Conservation (phyloP, 2,113 vertebrate species). For the Amphiprion percula region DNA sequence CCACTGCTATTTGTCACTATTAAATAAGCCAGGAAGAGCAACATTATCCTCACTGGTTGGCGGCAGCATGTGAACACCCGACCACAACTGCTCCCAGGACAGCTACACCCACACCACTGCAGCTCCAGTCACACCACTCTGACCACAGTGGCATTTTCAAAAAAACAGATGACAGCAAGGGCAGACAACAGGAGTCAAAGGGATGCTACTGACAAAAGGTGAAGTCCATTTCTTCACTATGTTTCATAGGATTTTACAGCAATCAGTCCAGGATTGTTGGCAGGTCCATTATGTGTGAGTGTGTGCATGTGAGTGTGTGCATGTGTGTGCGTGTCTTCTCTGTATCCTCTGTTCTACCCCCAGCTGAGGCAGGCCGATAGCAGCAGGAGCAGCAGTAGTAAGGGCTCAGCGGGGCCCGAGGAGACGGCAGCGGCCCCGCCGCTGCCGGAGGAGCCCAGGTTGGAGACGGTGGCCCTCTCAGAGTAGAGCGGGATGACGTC, state of each 20-base stretch:
- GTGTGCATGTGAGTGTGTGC: slow-evolving; percentile 16
- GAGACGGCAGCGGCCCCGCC: slow-evolving; percentile 19
- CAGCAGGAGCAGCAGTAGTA: slow-evolving; percentile 65
- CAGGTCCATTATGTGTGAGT: slow-evolving; percentile 48
- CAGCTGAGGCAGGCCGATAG: slow-evolving; percentile 65
- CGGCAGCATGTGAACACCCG: slow-evolving; percentile 6
- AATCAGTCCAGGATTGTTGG: slow-evolving; percentile 49
- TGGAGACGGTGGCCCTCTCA: slow-evolving; percentile 77
- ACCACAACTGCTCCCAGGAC: background rate
- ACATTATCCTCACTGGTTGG: slow-evolving; percentile 13
- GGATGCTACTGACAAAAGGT: slow-evolving; percentile 53
- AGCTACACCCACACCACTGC: slow-evolving; percentile 19
- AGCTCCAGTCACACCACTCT: slow-evolving; percentile 46
- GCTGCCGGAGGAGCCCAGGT: slow-evolving; percentile 69
- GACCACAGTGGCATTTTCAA: slow-evolving; percentile 43
- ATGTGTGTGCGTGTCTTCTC: slow-evolving; percentile 23
- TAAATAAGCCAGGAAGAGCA: background rate
- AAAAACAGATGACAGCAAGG: slow-evolving; percentile 12
- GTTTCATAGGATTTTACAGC: slow-evolving; percentile 42
- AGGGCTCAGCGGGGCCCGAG: slow-evolving; percentile 24
- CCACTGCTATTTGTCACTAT: too few relatives aligned
- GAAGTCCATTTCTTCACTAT: slow-evolving; percentile 70
- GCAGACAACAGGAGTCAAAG: slow-evolving; percentile 7
- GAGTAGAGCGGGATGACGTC: slow-evolving; percentile 78
- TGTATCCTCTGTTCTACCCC: slow-evolving; percentile 46